Conservation (phyloP, 2,113 vertebrate species). For the Piaya cayana region DNA sequence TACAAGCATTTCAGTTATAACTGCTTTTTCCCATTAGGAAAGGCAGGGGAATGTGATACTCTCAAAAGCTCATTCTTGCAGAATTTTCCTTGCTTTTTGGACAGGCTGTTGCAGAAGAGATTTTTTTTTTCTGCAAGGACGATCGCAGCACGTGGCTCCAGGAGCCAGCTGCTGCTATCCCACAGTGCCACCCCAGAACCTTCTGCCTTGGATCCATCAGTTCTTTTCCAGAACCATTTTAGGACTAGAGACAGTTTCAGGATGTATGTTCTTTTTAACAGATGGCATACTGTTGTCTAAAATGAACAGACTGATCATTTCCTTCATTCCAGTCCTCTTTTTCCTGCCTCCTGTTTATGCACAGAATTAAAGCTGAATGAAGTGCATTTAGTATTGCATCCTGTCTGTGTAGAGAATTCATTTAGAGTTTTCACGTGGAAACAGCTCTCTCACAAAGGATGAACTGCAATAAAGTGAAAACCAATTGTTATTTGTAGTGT, state of each 20-base stretch:
- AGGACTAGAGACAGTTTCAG: not conserved
- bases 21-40: not conserved
- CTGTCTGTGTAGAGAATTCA: not conserved
- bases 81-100: not conserved
- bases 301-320: not conserved
- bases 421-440: not conserved
- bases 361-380: not conserved
- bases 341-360: not conserved
- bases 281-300: not conserved
- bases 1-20: not conserved
- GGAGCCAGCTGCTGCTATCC: not conserved
- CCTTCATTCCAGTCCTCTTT: not conserved
- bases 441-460: not conserved
- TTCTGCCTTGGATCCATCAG: not conserved
- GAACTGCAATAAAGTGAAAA: not conserved
- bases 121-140: not conserved
- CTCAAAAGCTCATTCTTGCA: not conserved
- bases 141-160: rapidly evolving
- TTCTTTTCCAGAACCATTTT: not conserved
- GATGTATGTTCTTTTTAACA: conserved; percentile 3
- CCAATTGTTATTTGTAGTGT: not conserved
- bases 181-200: not conserved
- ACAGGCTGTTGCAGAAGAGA: not conserved
- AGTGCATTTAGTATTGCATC: not conserved
- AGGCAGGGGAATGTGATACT: not conserved